Percentiles rank a stretch among this genome's conserved stretches.
Conservation (phyloP, 1,140 invertebrate species). For the Pogonomyrmex californicus region DNA sequence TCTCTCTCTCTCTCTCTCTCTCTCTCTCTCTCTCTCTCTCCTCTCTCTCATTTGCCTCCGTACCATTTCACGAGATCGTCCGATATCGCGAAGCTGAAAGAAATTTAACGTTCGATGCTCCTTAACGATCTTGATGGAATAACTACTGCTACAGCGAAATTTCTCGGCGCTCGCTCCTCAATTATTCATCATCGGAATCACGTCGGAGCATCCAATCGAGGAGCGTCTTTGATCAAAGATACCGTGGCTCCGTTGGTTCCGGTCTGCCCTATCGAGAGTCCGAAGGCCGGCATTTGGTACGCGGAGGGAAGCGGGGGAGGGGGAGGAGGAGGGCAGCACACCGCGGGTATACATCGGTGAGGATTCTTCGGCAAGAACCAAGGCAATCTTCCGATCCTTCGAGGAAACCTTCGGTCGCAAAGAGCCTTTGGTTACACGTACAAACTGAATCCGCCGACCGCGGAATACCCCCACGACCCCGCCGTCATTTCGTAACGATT, state of each 20-base stretch:
- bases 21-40: neutral
- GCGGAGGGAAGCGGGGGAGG: no score
- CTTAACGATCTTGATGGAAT: slow-evolving; percentile 28
- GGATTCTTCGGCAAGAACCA: slow-evolving; percentile 24
- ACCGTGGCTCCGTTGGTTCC: slow-evolving; percentile 48
- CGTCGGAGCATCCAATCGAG: slow-evolving; percentile 76
- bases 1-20: no score
- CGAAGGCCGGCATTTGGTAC: slow-evolving; percentile 9
- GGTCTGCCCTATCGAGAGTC: slow-evolving; percentile 49
- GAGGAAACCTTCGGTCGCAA: neutral
- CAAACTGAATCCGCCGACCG: slow-evolving; percentile 21
- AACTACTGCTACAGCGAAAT: slow-evolving; percentile 66
- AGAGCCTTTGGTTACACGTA: slow-evolving; percentile 26
- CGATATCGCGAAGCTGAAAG: neutral
- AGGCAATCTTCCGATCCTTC: slow-evolving; percentile 53
- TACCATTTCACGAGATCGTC: neutral
- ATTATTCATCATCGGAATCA: slow-evolving; percentile 79
- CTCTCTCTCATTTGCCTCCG: neutral
- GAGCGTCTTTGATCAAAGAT: slow-evolving; percentile 77
- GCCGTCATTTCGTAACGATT: slow-evolving; percentile 28
- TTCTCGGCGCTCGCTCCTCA: slow-evolving; percentile 65
- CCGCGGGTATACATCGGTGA: slow-evolving; percentile 24
- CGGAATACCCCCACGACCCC: neutral
- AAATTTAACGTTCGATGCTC: slow-evolving; percentile 10
- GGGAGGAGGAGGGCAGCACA: no score